Base-by-base conservation (phyloP, 2,888 invertebrate genomes). In the Acanthosoma haemorrhoidale region DNA sequence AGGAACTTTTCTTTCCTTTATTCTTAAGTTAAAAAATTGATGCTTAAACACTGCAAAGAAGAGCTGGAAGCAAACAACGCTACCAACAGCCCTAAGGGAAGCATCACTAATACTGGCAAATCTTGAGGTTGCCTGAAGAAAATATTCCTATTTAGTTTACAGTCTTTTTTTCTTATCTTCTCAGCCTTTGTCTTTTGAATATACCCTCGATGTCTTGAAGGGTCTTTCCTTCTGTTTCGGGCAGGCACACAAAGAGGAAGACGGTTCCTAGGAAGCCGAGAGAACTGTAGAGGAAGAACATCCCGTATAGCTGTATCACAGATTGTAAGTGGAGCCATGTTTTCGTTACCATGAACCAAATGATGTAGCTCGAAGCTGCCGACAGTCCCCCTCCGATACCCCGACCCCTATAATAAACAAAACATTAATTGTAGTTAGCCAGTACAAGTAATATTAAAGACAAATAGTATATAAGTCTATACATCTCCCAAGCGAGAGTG, bases 171-270 rank as follows among this genome's bases (percentile, higher is more conserved):
- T 4, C 31, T 41, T 16, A 64, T 64, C 38, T 64, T 31, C 41
- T 64, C 29, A 64, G 25, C 4, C 41, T 15, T 3, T 39, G 29
- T 39, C 41, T 64, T 41, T 67, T 67, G 31, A 67, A 67, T 13
- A 67, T 18, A 15, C 16, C 41, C 29, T 67, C 67, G 18, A 67
- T 51, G 9, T 67, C 67, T 51, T 57, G 18, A 1, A 92, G 79
- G 0, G 85, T 87, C 77, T 90, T 87, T 0, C 91, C 91, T 79
- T 92, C 92, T 0, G 92, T 93, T 81, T 93, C 92, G 0, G 92
- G 92, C 66, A 93, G 79, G 51, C 85, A 81, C 72, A 87, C 87
- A 77, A 87, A 90, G 36, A 92, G 80, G 15, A 85, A 80, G 4
- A 85, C 72, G 18, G 85, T 81, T 0, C 91, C 91, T 0, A 84